Conservation (phyloP, 2,888 invertebrate species). For the Ormyrus nitidulus region DNA sequence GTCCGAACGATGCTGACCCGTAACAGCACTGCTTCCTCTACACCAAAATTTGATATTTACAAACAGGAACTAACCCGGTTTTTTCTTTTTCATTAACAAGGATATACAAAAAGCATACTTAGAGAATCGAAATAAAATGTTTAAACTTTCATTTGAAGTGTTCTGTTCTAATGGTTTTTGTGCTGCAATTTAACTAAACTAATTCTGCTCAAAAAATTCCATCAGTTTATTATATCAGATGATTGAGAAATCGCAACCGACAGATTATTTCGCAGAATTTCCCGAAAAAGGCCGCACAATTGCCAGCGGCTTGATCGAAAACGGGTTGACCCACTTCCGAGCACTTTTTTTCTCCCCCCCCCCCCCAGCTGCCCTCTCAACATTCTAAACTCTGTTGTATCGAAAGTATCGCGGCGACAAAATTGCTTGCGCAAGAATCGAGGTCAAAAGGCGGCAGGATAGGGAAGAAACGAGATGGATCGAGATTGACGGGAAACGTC, state of each 20-base stretch:
- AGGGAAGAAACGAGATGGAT: background rate
- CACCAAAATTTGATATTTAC: too few relatives aligned
- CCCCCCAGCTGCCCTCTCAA: background rate
- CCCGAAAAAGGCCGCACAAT: too few relatives aligned
- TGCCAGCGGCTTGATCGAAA: background rate
- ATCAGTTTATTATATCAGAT: background rate
- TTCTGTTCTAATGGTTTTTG: too few relatives aligned
- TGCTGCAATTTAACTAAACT: too few relatives aligned
- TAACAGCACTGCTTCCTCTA: too few relatives aligned
- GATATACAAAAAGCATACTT: too few relatives aligned
- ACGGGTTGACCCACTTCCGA: background rate
- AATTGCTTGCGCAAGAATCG: conserved; percentile 29
- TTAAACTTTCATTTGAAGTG: too few relatives aligned
- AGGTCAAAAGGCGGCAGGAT: conserved; percentile 31
- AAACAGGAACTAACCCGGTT: too few relatives aligned
- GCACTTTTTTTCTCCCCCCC: background rate
- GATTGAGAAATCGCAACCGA: background rate
- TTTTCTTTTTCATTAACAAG: too few relatives aligned
- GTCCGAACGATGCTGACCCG: conserved; percentile 54
- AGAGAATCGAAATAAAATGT: too few relatives aligned
- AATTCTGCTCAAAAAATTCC: too few relatives aligned
- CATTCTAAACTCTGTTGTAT: conserved; percentile 21
- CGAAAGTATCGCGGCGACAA: background rate
- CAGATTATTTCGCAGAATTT: background rate
- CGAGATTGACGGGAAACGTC: conserved; percentile 20